A percentile compares a stretch with the other conserved stretches of the same genome.
These are phyloP conservation scores for Illadopsis cleaveri DNA, from an alignment of 2,113 vertebrate genomes.

Conservation along the genomic window DNA sequence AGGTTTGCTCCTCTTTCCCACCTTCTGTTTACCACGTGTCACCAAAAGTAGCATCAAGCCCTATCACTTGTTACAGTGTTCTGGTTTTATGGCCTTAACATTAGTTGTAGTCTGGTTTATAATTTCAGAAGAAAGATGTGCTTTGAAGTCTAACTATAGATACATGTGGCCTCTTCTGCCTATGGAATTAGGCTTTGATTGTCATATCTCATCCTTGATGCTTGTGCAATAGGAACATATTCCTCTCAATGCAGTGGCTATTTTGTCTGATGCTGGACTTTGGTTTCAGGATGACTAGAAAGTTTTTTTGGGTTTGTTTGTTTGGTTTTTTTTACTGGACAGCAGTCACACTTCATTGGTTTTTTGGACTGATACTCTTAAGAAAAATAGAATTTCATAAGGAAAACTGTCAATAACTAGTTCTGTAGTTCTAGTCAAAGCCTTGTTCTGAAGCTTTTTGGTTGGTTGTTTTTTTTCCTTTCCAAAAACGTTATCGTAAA, in stretches of 20 bases:
- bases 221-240: conserved; percentile 70
- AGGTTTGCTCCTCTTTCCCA: not conserved
- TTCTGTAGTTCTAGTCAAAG: conserved; percentile 19
- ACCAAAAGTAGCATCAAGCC: conserved; percentile 55
- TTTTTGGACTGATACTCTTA: conserved; percentile 16
- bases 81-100: conserved; percentile 47
- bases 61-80: conserved; percentile 34
- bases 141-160: conserved; percentile 32
- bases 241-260: conserved; percentile 50
- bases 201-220: conserved; percentile 38
- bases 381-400: not conserved
- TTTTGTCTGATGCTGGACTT: conserved; percentile 52
- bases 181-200: conserved; percentile 47
- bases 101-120: not conserved
- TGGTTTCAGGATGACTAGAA: conserved; percentile 32
- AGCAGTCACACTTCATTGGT: not conserved
- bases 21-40: not conserved
- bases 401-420: conserved; percentile 21
- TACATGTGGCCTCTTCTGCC: conserved; percentile 44
- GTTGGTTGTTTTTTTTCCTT: not conserved
- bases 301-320: not conserved
- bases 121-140: conserved; percentile 44
- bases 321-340: not conserved
- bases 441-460: conserved; percentile 27
- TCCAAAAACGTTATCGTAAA: not conserved